Evolutionary conservation across 2,113 vertebrate species (phyloP), one percentile per base, ranked within the genome.

Genomic region (Ardeotis arabs): DNA sequence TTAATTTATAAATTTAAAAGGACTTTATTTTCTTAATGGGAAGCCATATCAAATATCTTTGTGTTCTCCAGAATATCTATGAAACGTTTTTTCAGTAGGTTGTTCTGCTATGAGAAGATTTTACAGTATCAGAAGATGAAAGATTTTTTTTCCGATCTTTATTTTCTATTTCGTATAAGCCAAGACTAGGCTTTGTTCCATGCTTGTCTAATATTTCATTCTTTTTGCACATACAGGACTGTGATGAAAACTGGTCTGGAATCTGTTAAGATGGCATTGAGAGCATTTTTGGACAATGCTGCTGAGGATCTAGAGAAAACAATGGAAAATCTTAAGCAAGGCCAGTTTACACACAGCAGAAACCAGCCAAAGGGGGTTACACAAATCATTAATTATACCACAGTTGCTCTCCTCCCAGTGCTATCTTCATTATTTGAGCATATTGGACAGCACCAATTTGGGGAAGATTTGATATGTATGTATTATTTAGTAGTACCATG

Each of bases 301-400:
- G 99, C 99, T 0, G 99, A 99, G 73, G 99, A 99, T 92, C 96
- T 99, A 96, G 99, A 99, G 96, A 98, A 98, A 96, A 99, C 99
- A 1, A 97, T 99, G 97, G 99, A 99, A 87, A 99, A 99, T 94
- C 99, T 99, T 49, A 98, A 99, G 67, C 98, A 99, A 53, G 99
- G 99, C 86, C 99, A 99, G 96, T 99, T 99, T 97, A 99, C 99
- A 5, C 99, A 99, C 97, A 99, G 98, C 70, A 98, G 98, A 56
- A 98, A 92, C 80, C 99, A 99, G 56, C 99, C 99, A 11, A 97
- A 97, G 56, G 99, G 99, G 7, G 98, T 99, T 76, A 99, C 99
- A 23, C 99, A 99, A 96, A 99, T 99, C 94, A 99, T 99, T 98
- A 99, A 99, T 98, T 99, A 99, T 92, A 99, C 99, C 49, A 99